Base-by-base conservation (phyloP, 2,797 vertebrate genomes). In the Melanogrammus aeglefinus region DNA sequence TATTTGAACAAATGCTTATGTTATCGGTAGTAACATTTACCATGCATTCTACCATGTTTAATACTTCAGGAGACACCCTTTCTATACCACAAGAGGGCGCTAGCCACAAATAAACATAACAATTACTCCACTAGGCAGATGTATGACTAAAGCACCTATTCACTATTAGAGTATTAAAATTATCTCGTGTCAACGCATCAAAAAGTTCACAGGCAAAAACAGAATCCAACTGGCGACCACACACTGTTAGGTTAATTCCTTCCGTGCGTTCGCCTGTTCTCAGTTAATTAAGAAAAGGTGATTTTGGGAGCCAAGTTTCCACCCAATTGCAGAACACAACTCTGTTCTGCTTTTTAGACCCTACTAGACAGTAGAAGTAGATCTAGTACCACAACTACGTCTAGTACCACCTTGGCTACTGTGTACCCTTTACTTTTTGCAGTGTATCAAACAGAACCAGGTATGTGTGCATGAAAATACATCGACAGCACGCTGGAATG, bases 51-150 rank as follows among this genome's bases (percentile, higher is more conserved):
- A 7, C n/a, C 21, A 24, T 63, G 2, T n/a, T 63, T 24, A 63
- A 24, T 63, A 63, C 16, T 63, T 63, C 4, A 63, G 57, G 18
- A 33, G 31, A 33, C 31, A 33, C 82, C 21, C 31, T 16, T 8
- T 74, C 27, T 81, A 39, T 1, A 78, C 90, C 94, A 94, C 86
- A 80, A 85, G 94, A 77, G 84, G 91, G 93, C 38, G 78, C 78
- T 81, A 79, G 70, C 6, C 4, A 77, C 39, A 73, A 57, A 33
- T 73, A 36, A 73, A 36, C 29, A 31, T 18, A 72, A 35, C 10
- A 35, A 33, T 27, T 18, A 24, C 10, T 24, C 9, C 8, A 13
- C 66, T 27, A 27, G 21, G 14, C 80, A 18, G 71, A 31, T 82
- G 78, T 33, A 75, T 77, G 13, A 75, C 77, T 71, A 70, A 69